Evolutionary conservation across 2,888 invertebrate genomes (phyloP), one percentile per base, ranked within the genome.

Genomic region (Pristionchus exspectatus): DNA sequence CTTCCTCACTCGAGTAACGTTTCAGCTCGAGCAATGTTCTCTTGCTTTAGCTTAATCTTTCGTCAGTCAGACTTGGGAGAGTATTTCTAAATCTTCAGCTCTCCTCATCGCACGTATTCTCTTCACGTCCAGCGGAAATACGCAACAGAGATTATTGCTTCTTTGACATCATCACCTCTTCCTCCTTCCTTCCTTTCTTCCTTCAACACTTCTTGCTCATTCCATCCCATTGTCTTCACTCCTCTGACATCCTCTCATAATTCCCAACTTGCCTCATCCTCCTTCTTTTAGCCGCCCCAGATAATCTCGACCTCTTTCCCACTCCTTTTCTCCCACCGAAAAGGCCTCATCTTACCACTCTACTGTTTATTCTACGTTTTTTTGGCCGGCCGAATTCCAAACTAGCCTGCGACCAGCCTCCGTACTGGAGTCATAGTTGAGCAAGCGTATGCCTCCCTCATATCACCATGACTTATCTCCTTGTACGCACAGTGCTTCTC

Each of bases 221-320:
- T 63, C 63, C 33, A 33, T 85, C 59, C 38, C 33, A 33, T 85
- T 85, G 33, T 50, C 85, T 85, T 21, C 50, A 12, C 59, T 33
- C 56, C 56, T 85, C 85, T 85, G 59, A 63, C 85, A 63, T 63
- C 84, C 38, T 84, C 85, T 38, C 33, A n/a, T 38, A 33, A 38
- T 59, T 50, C 85, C 85, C 38, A 56, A 56, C 63, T 85, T 56
- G 24, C 85, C 10, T 50, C 63, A 33, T 21, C 50, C 85, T 85
- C 59, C 59, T 84, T 85, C 63, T 85, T 50, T 85, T 81, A 27
- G 81, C 27, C 33, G 1, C 44, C 38, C 44, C 44, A 54, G 81
- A 81, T 81, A 81, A 81, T 81, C 81, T 81, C 81, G 27, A 54
- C 50, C n/a, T 27, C 44, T 81, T 81, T 81, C 50, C 81, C 81